Percentiles rank a stretch among this genome's conserved stretches.
Conservation (phyloP, 2,888 invertebrate genomes). For the Xestobium rufovillosum region DNA sequence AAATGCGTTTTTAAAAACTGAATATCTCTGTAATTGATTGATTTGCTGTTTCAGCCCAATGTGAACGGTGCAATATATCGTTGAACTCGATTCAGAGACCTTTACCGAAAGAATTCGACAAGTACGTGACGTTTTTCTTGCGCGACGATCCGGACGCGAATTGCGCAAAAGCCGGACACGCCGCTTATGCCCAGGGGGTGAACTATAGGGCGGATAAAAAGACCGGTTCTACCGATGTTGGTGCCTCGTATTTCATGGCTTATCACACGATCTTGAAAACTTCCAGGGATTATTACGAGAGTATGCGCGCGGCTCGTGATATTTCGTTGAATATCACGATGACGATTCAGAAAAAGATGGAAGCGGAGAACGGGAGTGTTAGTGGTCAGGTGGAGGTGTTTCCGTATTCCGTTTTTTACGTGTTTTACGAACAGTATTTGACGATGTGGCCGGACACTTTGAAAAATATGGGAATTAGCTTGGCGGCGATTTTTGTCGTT, state of each 20-base stretch:
- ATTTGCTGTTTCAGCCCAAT: constrained; percentile 29
- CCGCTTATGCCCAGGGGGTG: constrained; percentile 70
- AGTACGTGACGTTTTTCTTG: constrained; percentile 73
- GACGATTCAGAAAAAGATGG: constrained; percentile 58
- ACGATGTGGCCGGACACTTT: constrained; percentile 91
- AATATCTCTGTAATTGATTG: no score
- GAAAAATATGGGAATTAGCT: constrained; percentile 78
- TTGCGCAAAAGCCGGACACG: constrained; percentile 81
- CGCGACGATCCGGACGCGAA: constrained; percentile 67
- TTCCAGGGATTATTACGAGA: constrained; percentile 83
- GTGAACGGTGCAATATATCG: constrained; percentile 48
- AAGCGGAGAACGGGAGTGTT: constrained; percentile 37
- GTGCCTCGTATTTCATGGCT: constrained; percentile 85
- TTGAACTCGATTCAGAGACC: constrained; percentile 54
- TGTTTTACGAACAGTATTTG: constrained; percentile 98
- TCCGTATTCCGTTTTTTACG: constrained; percentile 93
- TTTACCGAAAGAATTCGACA: constrained; percentile 53
- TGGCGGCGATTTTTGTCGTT: constrained; percentile 88
- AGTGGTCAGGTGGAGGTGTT: constrained; percentile 56
- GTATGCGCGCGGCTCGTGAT: constrained; percentile 71
- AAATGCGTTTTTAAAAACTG: no score
- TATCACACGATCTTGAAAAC: constrained; percentile 90
- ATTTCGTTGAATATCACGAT: constrained; percentile 78
- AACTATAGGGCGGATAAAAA: constrained; percentile 47
- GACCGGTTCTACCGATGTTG: constrained; percentile 47